Evolutionary conservation across 2,888 invertebrate genomes (phyloP).

Genomic region (Timandra comae): DNA sequence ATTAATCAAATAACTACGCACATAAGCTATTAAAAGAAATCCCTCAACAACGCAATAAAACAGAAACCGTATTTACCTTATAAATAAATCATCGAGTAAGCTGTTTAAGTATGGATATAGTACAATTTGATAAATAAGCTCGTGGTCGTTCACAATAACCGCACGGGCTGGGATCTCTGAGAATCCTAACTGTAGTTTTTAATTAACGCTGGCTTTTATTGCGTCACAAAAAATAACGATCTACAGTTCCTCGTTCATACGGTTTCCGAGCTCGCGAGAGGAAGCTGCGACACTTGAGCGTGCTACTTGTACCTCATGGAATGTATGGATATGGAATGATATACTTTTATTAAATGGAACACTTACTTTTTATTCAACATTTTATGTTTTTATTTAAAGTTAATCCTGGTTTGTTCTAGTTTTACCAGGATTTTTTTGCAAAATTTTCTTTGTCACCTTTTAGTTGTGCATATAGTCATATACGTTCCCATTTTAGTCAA

Average conservation of each 20-base stretch:
- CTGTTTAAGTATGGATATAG: slow-evolving; percentile 15
- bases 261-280: slow-evolving; percentile 34
- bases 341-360: slow-evolving; percentile 12
- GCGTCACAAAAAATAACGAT: slow-evolving; percentile 43
- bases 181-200: slow-evolving; percentile 56
- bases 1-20: too few species aligned
- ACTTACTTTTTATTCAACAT: slow-evolving; percentile 2
- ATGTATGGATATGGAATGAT: slow-evolving; percentile 5
- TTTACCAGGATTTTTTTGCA: too few species aligned
- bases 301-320: slow-evolving; percentile 17
- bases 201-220: slow-evolving; percentile 54
- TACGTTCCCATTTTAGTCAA: too few species aligned
- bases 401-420: too few species aligned
- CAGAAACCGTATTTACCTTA: too few species aligned
- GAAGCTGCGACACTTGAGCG: slow-evolving; percentile 17
- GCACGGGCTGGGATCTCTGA: slow-evolving; percentile 18
- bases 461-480: too few species aligned
- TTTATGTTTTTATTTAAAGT: too few species aligned
- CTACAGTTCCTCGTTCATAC: slow-evolving; percentile 38
- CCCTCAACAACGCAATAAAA: too few species aligned
- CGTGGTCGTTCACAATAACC: slow-evolving; percentile 12
- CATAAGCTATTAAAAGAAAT: too few species aligned
- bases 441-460: too few species aligned
- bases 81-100: slow-evolving; percentile 9
- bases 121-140: slow-evolving; percentile 14